Evolutionary conservation across 2,797 vertebrate genomes (phyloP).

Genomic region (Rachycentron canadum): DNA sequence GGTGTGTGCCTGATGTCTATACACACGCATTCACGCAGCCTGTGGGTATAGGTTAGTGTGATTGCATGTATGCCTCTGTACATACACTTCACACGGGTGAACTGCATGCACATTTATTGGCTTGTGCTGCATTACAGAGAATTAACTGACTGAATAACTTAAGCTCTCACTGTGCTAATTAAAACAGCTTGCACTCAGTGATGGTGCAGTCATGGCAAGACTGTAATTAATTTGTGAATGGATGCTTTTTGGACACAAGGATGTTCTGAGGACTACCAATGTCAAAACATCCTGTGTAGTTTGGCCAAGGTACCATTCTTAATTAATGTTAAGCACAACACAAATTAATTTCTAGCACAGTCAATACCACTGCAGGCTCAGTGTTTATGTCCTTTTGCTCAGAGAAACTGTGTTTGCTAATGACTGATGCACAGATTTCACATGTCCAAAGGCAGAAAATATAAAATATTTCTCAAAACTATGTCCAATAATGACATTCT

Average conservation of each 20-base stretch:
- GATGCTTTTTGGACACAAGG: slow-evolving; percentile 71
- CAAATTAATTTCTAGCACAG: slow-evolving; percentile 50
- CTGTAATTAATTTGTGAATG: slow-evolving; percentile 82
- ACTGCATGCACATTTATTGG: slow-evolving; percentile 70
- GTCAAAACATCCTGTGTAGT: slow-evolving; percentile 67
- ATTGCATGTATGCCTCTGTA: slow-evolving; percentile 29
- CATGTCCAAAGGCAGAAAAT: slow-evolving; percentile 18
- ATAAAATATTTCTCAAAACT: slow-evolving; percentile 28
- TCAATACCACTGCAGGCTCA: slow-evolving; percentile 35
- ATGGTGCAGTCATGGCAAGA: slow-evolving; percentile 60
- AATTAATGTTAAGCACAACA: slow-evolving; percentile 43
- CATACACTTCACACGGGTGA: slow-evolving; percentile 36
- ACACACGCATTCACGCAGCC: not conserved
- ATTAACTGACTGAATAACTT: slow-evolving; percentile 80
- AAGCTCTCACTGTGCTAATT: slow-evolving; percentile 80
- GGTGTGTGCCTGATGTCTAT: not conserved
- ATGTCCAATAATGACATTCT: slow-evolving; percentile 20
- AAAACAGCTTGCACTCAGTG: slow-evolving; percentile 77
- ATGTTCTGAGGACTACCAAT: slow-evolving; percentile 69
- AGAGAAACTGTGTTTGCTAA: slow-evolving; percentile 23
- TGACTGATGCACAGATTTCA: slow-evolving; percentile 36
- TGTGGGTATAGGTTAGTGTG: not conserved
- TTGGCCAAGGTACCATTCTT: slow-evolving; percentile 52
- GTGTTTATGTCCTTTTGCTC: slow-evolving; percentile 41
- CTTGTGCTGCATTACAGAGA: slow-evolving; percentile 71